phyloP scores from a whole-genome alignment of 2,797 vertebrate species.

The Sebastolobus alascanus region DNA sequence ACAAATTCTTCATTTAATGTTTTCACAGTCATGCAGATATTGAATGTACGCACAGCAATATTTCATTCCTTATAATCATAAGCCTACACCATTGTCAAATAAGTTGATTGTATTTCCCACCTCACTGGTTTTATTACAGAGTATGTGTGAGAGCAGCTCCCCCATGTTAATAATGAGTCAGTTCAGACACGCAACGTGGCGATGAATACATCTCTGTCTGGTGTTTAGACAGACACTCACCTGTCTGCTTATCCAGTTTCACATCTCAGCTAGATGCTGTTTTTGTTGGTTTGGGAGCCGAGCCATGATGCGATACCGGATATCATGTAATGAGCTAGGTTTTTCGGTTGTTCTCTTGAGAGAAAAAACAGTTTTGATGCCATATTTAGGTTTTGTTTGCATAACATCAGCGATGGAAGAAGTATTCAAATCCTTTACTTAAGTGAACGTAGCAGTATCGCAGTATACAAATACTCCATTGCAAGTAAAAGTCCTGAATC shows the following conservation, averaged over 20 bases:
- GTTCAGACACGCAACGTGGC: fast-evolving
- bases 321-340: background rate
- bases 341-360: background rate
- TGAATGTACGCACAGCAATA: background rate
- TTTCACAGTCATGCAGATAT: background rate
- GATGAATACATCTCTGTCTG: background rate
- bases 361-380: background rate
- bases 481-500: background rate
- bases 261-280: background rate
- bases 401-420: background rate
- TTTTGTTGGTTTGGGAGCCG: background rate
- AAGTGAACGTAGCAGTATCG: background rate
- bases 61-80: background rate
- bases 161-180: slow-evolving; percentile 7
- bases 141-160: background rate
- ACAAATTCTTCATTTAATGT: background rate
- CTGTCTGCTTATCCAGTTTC: background rate
- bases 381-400: background rate
- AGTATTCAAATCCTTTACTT: background rate
- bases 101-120: background rate
- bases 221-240: background rate
- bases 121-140: background rate
- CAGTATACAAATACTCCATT: background rate
- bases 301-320: background rate
- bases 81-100: background rate